Evolutionary conservation across 2,113 vertebrate species (phyloP), one percentile per base, ranked within the genome.

Genomic region (Tympanuchus pallidicinctus): DNA sequence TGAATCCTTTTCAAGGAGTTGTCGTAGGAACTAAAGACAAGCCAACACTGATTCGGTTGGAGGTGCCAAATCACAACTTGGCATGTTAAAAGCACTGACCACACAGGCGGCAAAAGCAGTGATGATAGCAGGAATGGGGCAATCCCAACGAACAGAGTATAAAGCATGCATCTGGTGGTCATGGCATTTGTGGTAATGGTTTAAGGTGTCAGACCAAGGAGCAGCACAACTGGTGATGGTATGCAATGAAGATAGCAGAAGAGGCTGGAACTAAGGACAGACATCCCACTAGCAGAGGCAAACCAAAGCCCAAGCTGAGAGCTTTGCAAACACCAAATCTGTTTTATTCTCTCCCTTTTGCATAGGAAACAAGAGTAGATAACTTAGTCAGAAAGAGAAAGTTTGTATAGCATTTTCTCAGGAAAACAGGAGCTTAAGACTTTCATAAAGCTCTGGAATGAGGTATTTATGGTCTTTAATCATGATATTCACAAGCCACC

Each of bases 181-280:
- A 36, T 42, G 84, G n/a, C n/a, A 17, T 66, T 30, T 66, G 7
- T 9, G 61, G 54, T 24, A 11, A 4, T 1, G 47, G 2, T 28
- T 32, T 70, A 2, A 2, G 40, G 8, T 27, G 8, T 2, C 21
- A 64, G 38, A 0, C 3, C 30, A 22, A 72, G 66, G 47, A 57
- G 45, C 30, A 50, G 24, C 19, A 6, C 54, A 22, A 34, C 47
- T 69, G 32, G 13, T 10, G 22, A 21, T 1, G 3, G 30, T 6
- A 4, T 2, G 1, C 17, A 28, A 22, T 13, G 20, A 71, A 45
- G 6, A 34, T 22, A 1, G 0, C 30, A 67, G 32, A 56, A 54
- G 36, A 64, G 6, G 12, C 42, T 32, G 20, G 13, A 32, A 20
- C 42, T 13, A 66, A 45, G 40, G 16, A 16, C 8, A 40, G 19